Conservation (phyloP, 30 jellyfish, hydroid and myxozoan genomes). For the Pseudorhiza aurosa region DNA sequence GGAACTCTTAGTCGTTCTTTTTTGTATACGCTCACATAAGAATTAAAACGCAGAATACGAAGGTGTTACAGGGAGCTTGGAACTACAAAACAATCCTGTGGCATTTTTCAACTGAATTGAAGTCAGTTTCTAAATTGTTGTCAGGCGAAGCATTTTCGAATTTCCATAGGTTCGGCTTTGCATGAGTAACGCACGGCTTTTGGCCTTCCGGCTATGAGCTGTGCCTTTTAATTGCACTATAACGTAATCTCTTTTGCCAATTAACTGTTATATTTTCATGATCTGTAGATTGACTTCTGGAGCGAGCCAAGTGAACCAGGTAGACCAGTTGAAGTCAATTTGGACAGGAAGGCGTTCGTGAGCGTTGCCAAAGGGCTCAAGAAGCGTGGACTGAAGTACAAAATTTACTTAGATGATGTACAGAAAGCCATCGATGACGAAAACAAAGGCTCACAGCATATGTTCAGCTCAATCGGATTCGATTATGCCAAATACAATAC, state of each 20-base stretch:
- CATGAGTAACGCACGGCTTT: no score
- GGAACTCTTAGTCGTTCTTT: no score
- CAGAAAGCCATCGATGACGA: slow-evolving; percentile 81
- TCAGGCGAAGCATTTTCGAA: no score
- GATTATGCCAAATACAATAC: slow-evolving; percentile 75
- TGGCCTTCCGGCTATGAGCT: no score
- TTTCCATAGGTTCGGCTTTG: no score
- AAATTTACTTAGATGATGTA: slow-evolving; percentile 72
- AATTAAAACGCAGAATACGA: no score
- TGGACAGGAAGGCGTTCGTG: slow-evolving; percentile 31
- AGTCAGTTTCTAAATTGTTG: no score
- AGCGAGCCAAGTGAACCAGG: slow-evolving; percentile 80
- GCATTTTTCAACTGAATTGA: no score
- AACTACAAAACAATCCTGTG: no score
- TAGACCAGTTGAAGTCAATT: slow-evolving; percentile 68
- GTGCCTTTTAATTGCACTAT: not conserved
- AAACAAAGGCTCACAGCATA: slow-evolving; percentile 19
- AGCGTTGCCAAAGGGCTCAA: slow-evolving; percentile 49
- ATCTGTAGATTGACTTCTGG: slow-evolving; percentile 88
- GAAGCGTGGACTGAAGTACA: slow-evolving; percentile 56
- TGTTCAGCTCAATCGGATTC: slow-evolving; percentile 51
- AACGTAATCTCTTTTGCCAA: not conserved
- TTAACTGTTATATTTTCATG: not conserved
- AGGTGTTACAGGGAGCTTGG: no score
- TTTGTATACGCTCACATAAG: no score